Percentiles rank a stretch among this genome's conserved stretches.
phyloP scores from a whole-genome alignment of 2,113 vertebrate genomes.

The Orycteropus afer region DNA sequence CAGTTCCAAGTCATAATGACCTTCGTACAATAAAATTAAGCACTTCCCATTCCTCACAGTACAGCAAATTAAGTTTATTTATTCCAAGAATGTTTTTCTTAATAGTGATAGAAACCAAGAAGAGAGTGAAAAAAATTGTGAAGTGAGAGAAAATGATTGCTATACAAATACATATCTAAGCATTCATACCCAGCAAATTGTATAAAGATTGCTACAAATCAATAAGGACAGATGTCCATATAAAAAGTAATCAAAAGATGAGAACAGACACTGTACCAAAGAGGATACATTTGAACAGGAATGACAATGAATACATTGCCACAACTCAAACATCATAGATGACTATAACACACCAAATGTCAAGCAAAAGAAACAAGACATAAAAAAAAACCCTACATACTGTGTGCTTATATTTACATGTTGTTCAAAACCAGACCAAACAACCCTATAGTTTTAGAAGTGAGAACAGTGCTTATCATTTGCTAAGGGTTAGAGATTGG shows the following conservation, averaged over 20 bases:
- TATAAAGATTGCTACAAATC: background rate
- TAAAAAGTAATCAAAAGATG: background rate
- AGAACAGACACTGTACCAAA: background rate
- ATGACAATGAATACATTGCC: background rate
- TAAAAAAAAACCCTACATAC: rapidly evolving
- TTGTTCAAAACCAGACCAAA: background rate
- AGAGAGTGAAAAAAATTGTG: background rate
- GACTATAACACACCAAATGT: background rate
- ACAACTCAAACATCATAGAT: background rate
- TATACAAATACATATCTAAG: background rate
- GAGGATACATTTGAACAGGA: background rate
- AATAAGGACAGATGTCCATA: background rate
- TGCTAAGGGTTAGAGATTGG: background rate
- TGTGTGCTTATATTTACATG: background rate
- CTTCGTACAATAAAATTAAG: background rate
- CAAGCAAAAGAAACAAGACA: background rate
- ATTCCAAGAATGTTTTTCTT: background rate
- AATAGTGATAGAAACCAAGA: background rate
- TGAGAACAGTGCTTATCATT: background rate
- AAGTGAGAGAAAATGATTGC: background rate
- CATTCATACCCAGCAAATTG: background rate
- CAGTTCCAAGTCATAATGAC: no score
- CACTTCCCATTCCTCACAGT: no score
- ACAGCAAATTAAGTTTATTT: background rate
- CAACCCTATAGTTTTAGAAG: background rate